Evolutionary conservation across 2,797 vertebrate species (phyloP).

Genomic region (Sebastes minor): DNA sequence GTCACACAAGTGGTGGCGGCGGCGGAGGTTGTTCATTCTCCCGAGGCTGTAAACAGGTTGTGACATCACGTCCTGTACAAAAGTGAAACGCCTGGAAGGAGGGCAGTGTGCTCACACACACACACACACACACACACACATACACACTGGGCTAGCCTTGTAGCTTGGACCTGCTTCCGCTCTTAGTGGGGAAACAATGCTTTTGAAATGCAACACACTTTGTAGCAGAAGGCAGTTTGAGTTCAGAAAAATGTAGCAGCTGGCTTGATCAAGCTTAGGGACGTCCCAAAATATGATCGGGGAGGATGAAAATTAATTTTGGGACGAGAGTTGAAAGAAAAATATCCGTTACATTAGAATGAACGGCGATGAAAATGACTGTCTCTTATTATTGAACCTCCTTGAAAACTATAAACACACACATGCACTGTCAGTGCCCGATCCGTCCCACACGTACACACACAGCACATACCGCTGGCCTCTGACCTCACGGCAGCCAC

Average conservation of each 20-base stretch:
- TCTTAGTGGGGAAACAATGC: conserved; percentile 69
- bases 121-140: conserved; percentile 20
- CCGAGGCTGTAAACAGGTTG: conserved; percentile 79
- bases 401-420: too few relatives aligned
- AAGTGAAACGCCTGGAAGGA: conserved; percentile 56
- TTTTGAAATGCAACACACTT: conserved; percentile 19
- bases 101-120: conserved; percentile 27
- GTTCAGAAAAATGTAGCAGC: conserved; percentile 22
- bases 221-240: conserved; percentile 5
- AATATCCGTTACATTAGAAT: too few relatives aligned
- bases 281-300: too few relatives aligned
- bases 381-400: too few relatives aligned
- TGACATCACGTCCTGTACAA: conserved; percentile 78
- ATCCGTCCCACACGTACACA: too few relatives aligned
- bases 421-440: too few relatives aligned
- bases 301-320: too few relatives aligned
- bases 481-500: too few relatives aligned
- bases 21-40: conserved; percentile 30
- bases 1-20: conserved; percentile 11
- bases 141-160: conserved; percentile 7
- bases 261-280: not conserved
- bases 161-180: conserved; percentile 34
- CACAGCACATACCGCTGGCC: too few relatives aligned
- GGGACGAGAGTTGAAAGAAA: too few relatives aligned
- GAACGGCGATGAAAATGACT: too few relatives aligned